Percentiles rank a stretch among this genome's conserved stretches.
These are phyloP conservation scores for Conistra vaccinii DNA, from an alignment of 2,888 invertebrate species.

Conservation along the genomic window DNA sequence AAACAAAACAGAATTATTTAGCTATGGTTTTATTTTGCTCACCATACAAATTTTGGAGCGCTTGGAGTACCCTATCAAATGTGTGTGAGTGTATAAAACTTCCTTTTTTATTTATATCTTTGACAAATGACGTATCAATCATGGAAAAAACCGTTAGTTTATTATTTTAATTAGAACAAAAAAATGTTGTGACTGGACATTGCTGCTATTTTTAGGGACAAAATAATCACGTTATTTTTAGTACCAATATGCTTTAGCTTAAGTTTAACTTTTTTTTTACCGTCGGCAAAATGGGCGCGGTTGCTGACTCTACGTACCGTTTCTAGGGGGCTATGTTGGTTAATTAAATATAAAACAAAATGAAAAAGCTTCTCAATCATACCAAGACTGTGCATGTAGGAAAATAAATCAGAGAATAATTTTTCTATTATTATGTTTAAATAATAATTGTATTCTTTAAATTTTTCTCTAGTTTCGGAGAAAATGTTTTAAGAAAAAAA, in stretches of 20 bases:
- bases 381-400: constrained; percentile 32
- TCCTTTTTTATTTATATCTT: constrained; percentile 2
- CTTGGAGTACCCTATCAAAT: background rate
- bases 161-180: constrained; percentile 57
- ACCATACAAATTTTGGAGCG: background rate
- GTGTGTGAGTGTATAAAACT: constrained; percentile 12
- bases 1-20: background rate
- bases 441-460: constrained; percentile 32
- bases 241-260: constrained; percentile 44
- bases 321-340: constrained; percentile 32
- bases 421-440: constrained; percentile 3
- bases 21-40: background rate
- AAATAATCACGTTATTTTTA: constrained; percentile 42
- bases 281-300: constrained; percentile 35
- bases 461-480: constrained; percentile 47
- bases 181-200: constrained; percentile 44
- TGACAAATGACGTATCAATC: constrained; percentile 51
- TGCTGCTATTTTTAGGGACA: constrained; percentile 48
- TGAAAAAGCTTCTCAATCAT: constrained; percentile 4
- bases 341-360: constrained; percentile 26
- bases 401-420: background rate
- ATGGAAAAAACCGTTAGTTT: constrained; percentile 24
- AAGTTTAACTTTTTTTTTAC: constrained; percentile 41
- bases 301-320: constrained; percentile 16
- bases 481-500: constrained; percentile 38